These are phyloP conservation scores for Plecotus auritus DNA, from an alignment of 2,113 vertebrate species.

Conservation along the genomic window DNA sequence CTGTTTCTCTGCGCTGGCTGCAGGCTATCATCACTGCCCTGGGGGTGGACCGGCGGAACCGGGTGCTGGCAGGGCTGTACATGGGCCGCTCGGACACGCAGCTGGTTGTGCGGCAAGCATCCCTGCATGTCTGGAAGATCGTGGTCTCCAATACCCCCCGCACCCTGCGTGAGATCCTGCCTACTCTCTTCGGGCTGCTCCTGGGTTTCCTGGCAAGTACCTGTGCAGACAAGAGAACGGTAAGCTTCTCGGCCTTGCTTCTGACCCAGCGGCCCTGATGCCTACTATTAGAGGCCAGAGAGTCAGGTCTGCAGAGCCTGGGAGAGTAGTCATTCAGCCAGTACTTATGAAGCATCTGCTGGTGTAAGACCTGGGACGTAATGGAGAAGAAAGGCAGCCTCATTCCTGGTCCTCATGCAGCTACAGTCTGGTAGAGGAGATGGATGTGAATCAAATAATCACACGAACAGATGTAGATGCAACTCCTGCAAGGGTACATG, in stretches of 20 bases:
- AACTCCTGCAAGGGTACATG: background rate
- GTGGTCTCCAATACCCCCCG: constrained; percentile 98
- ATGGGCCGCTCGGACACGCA: constrained; percentile 99
- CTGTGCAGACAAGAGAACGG: constrained; percentile 96
- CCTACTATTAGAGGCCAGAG: background rate
- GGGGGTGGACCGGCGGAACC: constrained; percentile 93
- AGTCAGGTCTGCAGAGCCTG: background rate
- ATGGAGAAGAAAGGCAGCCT: background rate
- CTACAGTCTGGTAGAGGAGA: background rate
- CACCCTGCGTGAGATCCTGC: constrained; percentile 95
- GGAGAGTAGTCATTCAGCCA: background rate
- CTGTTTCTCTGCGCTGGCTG: background rate
- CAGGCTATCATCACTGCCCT: constrained; percentile 96
- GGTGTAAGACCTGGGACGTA: background rate
- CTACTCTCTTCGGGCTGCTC: constrained; percentile 94
- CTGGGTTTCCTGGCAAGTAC: constrained; percentile 98
- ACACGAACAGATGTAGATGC: background rate
- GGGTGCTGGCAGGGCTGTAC: constrained; percentile 96
- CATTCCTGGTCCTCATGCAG: background rate
- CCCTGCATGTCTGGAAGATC: constrained; percentile 98
- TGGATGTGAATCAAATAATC: background rate
- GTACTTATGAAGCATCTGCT: background rate
- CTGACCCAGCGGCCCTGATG: background rate
- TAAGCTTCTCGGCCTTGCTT: constrained; percentile 70
- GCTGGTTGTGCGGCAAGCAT: constrained; percentile 96